Evolutionary conservation across 2,888 invertebrate genomes (phyloP).

Genomic region (Eulithis testata): DNA sequence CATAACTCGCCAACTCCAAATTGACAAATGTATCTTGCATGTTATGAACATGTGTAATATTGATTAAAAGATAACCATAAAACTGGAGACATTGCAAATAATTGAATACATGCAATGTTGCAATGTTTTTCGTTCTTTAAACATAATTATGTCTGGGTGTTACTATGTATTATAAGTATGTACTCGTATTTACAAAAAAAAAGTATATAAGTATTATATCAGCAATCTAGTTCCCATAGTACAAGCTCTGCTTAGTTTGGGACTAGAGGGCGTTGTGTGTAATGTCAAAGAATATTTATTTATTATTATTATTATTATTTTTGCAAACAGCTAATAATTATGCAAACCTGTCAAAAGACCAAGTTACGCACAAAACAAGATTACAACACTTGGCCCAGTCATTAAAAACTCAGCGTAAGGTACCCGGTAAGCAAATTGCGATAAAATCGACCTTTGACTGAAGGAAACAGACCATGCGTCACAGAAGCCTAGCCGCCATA

Average conservation of each 20-base stretch:
- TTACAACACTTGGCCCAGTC: conserved; percentile 14
- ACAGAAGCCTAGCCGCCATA: conserved; percentile 17
- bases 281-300: too few species aligned
- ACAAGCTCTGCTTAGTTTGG: too few species aligned
- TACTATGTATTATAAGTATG: too few species aligned
- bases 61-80: not conserved
- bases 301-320: too few species aligned
- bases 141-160: too few species aligned
- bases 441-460: conserved; percentile 14
- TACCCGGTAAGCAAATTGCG: conserved; percentile 12
- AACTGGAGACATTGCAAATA: not conserved
- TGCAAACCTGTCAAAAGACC: conserved; percentile 4
- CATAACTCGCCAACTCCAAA: not conserved
- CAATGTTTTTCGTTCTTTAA: not conserved
- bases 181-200: too few species aligned
- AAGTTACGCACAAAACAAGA: not conserved
- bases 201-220: too few species aligned
- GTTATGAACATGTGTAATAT: not conserved
- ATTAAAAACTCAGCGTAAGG: conserved; percentile 11
- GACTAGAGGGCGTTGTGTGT: too few species aligned
- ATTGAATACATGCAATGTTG: not conserved
- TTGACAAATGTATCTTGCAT: not conserved
- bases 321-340: not conserved
- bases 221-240: too few species aligned
- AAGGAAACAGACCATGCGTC: conserved; percentile 27